These are phyloP conservation scores for Perodicticus potto DNA, from an alignment of 2,797 vertebrate genomes.

Conservation along the genomic window DNA sequence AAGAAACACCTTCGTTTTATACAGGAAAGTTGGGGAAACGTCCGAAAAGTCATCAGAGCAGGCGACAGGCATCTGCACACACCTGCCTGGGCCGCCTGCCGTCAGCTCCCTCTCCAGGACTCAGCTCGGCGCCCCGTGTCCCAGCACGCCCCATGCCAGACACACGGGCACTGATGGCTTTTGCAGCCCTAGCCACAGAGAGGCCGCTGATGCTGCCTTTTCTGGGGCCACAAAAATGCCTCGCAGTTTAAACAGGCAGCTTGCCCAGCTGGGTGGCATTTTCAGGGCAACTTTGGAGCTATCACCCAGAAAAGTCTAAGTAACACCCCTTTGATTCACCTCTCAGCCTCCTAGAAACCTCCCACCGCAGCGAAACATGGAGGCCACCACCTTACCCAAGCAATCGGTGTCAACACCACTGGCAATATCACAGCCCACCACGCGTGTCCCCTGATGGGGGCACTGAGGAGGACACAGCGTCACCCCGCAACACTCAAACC, in stretches of 20 bases:
- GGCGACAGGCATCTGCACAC: neutral
- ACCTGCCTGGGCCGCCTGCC: neutral
- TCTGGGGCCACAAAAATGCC: conserved; percentile 25
- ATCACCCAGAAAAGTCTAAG: neutral
- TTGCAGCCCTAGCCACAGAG: neutral
- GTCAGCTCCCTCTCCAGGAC: neutral
- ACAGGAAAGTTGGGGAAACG: neutral
- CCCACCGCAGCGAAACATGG: neutral
- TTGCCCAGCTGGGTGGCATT: neutral
- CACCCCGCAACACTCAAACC: neutral
- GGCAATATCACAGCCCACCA: neutral
- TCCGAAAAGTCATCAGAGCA: conserved; percentile 23
- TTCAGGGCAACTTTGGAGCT: neutral
- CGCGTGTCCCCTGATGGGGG: neutral
- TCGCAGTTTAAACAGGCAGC: neutral
- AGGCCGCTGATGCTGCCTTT: conserved; percentile 52
- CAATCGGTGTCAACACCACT: neutral
- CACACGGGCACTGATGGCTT: neutral
- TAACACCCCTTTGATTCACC: neutral
- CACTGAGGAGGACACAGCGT: neutral
- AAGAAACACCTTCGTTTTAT: conserved; percentile 27
- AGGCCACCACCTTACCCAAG: neutral
- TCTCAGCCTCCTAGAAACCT: neutral
- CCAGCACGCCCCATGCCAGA: neutral
- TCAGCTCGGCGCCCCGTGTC: neutral